These are phyloP conservation scores for Picathartes gymnocephalus DNA, from an alignment of 2,113 vertebrate genomes.

Conservation along the genomic window DNA sequence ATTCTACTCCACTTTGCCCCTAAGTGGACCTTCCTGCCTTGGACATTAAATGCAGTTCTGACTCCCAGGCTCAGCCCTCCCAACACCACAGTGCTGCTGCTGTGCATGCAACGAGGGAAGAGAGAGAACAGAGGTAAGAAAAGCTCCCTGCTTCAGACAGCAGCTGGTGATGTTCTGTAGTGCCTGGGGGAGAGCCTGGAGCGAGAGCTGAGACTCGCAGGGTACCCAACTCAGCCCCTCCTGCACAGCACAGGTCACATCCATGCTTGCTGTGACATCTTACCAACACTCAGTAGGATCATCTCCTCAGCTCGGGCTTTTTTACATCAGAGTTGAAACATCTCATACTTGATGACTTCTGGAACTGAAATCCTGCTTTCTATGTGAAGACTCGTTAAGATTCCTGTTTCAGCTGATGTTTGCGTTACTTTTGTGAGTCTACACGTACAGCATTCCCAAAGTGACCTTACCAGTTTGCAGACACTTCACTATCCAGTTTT, in stretches of 20 bases:
- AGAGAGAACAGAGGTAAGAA: neutral
- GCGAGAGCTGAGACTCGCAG: neutral
- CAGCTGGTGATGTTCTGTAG: neutral
- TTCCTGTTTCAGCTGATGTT: neutral
- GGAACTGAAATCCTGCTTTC: neutral
- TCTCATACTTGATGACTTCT: neutral
- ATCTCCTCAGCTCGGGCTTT: neutral
- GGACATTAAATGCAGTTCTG: neutral
- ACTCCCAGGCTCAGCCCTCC: neutral
- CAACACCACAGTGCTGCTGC: neutral
- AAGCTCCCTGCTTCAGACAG: neutral
- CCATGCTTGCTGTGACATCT: neutral
- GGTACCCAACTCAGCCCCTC: neutral
- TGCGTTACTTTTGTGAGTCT: neutral
- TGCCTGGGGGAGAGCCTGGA: neutral
- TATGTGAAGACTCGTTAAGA: neutral
- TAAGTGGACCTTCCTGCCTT: neutral
- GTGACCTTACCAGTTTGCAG: neutral
- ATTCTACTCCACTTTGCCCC: neutral
- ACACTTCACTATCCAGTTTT: neutral
- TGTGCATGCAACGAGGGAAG: neutral
- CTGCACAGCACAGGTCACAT: neutral
- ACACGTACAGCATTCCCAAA: fast-evolving
- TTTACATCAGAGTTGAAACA: neutral
- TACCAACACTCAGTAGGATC: neutral